Percentiles rank a stretch among this genome's conserved stretches.
Evolutionary conservation across 92 coral and sea anemone species (phyloP).

Genomic region (Diadumene lineata): DNA sequence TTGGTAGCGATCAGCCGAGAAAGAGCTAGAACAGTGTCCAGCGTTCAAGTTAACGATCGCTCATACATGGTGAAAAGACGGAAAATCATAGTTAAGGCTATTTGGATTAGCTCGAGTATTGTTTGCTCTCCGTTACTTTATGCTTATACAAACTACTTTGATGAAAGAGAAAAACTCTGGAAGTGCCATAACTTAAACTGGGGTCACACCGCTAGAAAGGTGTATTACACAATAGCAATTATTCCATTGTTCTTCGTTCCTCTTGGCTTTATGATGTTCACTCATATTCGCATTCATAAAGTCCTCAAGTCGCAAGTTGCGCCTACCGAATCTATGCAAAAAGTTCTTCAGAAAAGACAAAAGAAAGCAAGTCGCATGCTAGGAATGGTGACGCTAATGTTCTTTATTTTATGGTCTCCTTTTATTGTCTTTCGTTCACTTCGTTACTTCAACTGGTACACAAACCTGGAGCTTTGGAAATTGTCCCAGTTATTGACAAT

Average conservation of each 20-base stretch:
- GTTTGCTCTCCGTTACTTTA: constrained; percentile 71
- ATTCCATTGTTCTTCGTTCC: constrained; percentile 58
- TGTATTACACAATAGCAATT: constrained; percentile 68
- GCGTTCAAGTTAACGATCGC: constrained; percentile 48
- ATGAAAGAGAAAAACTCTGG: not conserved
- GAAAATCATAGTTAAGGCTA: constrained; percentile 12
- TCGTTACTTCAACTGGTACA: constrained; percentile 63
- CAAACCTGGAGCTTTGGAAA: constrained; percentile 57
- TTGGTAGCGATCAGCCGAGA: constrained; percentile 78
- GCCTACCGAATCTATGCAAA: constrained; percentile 56
- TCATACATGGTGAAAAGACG: constrained; percentile 49
- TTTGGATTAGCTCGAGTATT: constrained; percentile 52
- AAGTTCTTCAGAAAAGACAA: constrained; percentile 51
- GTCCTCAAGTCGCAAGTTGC: constrained; percentile 63
- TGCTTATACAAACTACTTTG: constrained; percentile 45
- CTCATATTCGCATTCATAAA: constrained; percentile 58
- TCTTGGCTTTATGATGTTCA: constrained; percentile 53
- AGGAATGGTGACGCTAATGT: constrained; percentile 43
- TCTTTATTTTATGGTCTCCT: constrained; percentile 66
- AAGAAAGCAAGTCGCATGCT: constrained; percentile 71
- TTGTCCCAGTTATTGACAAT: constrained; percentile 58
- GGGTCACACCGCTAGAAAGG: constrained; percentile 54
- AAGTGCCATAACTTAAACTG: constrained; percentile 56
- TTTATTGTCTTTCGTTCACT: constrained; percentile 66
- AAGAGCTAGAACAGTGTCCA: constrained; percentile 49